These are phyloP conservation scores for Desoria tigrina DNA, from an alignment of 2,888 invertebrate species.

Conservation along the genomic window DNA sequence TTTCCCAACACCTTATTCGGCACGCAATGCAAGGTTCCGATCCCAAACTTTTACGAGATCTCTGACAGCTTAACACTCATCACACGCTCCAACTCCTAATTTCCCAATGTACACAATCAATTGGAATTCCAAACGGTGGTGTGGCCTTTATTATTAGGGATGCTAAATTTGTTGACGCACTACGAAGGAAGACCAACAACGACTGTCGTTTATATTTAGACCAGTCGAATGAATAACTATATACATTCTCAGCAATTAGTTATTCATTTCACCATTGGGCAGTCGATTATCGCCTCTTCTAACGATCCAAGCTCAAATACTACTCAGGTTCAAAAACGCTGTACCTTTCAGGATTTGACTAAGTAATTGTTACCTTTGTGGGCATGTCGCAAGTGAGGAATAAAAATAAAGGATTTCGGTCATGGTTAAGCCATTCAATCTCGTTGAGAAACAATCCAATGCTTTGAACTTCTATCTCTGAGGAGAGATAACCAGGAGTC, in stretches of 20 bases:
- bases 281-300: too few species aligned
- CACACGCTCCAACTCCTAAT: neutral
- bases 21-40: conserved; percentile 10
- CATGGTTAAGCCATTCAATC: conserved; percentile 9
- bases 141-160: neutral
- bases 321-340: too few species aligned
- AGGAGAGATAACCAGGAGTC: conserved; percentile 3
- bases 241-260: too few species aligned
- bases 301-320: too few species aligned
- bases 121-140: too few species aligned
- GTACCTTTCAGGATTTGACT: too few species aligned
- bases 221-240: too few species aligned
- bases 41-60: conserved; percentile 1
- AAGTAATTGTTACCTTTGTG: conserved; percentile 10
- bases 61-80: conserved; percentile 3
- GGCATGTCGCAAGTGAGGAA: neutral
- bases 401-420: conserved; percentile 17
- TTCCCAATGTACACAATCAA: neutral
- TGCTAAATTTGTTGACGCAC: too few species aligned
- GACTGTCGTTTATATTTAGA: too few species aligned
- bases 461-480: neutral
- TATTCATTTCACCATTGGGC: too few species aligned
- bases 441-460: conserved; percentile 4
- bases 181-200: too few species aligned
- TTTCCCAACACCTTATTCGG: conserved; percentile 31